Evolutionary conservation across 2,113 vertebrate genomes (phyloP), one percentile per base, ranked within the genome.

Genomic region (Hippocampus mohnikei): DNA sequence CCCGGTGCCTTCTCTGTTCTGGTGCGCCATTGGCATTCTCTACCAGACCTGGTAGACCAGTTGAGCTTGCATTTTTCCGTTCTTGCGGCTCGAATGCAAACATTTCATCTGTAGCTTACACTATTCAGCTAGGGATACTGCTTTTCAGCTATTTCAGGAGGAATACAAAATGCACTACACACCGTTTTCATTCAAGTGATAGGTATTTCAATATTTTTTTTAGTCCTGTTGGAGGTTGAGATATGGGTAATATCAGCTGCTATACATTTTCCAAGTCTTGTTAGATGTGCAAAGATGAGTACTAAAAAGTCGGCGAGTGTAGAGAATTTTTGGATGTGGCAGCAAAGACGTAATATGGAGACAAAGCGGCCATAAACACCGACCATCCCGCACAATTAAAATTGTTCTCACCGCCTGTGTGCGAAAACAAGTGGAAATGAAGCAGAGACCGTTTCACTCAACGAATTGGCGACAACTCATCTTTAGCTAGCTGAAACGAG

Each of bases 1-100:
- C 41, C 40, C 12, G 63, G 84, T 85, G 85, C 83, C 85, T 84
- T 87, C 67, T 75, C 70, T 73, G 78, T 80, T 77, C 71, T 81
- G 76, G 69, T 78, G 83, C 78, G 82, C 80, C 82, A 83, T 82
- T 72, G 73, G 73, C 66, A 27, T 68, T 71, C 64, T 71, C 61
- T 56, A 60, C 67, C 79, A 52, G 29, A 84, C 73, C 78, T 77
- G 72, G 79, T 46, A 6, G 78, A 80, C 69, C 53, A 60, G 72
- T 56, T 77, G 67, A 59, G n/a, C 46, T 50, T 3, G 55, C 16
- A 12, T 56, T 21, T 12, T 44, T 44, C 42, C 27, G 10, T 11
- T 21, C 6, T 67, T 15, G 4, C 6, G 13, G 20, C 12, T 27
- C 29, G 58, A 52, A 61, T 40, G 27, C 18, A 63, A 25, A 9